Base-by-base conservation (phyloP, 2,797 vertebrate genomes). In the Heliangelus exortis region DNA sequence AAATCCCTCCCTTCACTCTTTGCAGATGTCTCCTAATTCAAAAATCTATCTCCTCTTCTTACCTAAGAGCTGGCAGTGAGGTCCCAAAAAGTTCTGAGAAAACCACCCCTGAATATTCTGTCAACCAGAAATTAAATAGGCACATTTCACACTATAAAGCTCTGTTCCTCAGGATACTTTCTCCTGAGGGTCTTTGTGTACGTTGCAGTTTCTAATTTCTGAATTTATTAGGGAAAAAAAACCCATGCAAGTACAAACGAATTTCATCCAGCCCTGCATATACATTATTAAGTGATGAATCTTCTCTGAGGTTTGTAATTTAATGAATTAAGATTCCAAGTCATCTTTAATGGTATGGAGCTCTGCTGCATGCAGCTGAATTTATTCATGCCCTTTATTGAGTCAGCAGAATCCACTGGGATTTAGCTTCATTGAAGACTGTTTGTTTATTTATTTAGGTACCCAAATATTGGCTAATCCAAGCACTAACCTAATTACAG, bases 231-330 rank as follows among this genome's bases (percentile, higher is more conserved):
- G 41, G 33, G 5, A 23, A 28, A 48, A 54, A 67, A 71, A 59
- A 12, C 75, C 68, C 14, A 48, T 22, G n/a, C 41, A 87, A 94
- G 29, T 45, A 54, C 29, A 80, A 93, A 95, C 53, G 89, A 74
- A 94, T 89, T 87, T 89, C 29, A 82, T 55, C 78, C 69, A 90
- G 53, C 31, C n/a, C 50, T 55, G n/a, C 14, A 93, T 90, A 93
- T 31, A 71, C 4, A 65, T 87, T 89, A 93, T 67, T 83, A 92
- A 92, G 22, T 76, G 43, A 29, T 7, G 22, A 87, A 78, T 55
- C 47, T 45, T 91, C 58, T 67, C 48, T 3, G 7, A 84, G 69
- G 55, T 78, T 65, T 68, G 68, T 54, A 89, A 93, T 92, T 69
- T 62, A 92, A 68, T 41, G 14, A 89, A 92, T 87, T 90, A 72